Conservation (phyloP, 1,140 invertebrate genomes). For the Zeugodacus cucurbitae region DNA sequence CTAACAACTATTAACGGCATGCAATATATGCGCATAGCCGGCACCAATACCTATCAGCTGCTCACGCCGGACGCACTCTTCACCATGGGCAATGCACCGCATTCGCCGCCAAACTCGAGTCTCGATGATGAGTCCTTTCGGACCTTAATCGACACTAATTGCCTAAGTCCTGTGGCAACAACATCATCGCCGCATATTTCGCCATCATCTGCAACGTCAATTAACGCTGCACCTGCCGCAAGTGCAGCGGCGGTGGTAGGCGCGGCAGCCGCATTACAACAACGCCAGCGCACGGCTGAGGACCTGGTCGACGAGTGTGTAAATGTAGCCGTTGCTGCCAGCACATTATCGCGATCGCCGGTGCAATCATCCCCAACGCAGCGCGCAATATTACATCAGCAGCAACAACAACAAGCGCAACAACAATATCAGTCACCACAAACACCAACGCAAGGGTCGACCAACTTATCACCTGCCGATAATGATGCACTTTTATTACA, state of each 20-base stretch:
- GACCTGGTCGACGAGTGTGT: constrained; percentile 50
- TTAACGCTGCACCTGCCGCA: constrained; percentile 53
- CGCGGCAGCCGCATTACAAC: constrained; percentile 43
- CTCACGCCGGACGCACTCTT: constrained; percentile 60
- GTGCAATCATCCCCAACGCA: constrained; percentile 43
- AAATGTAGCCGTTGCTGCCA: constrained; percentile 45
- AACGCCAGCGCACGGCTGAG: constrained; percentile 52
- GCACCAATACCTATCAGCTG: constrained; percentile 67
- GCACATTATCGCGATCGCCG: constrained; percentile 46
- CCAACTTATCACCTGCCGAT: constrained; percentile 55
- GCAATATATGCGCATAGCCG: constrained; percentile 66
- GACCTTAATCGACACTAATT: constrained; percentile 58
- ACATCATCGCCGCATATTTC: constrained; percentile 36
- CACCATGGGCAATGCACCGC: constrained; percentile 61
- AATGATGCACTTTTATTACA: constrained; percentile 56
- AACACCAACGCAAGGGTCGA: constrained; percentile 46
- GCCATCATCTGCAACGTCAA: constrained; percentile 46
- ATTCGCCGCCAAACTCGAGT: constrained; percentile 56
- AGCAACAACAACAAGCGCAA: constrained; percentile 44
- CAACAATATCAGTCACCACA: constrained; percentile 6
- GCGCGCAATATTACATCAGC: constrained; percentile 50
- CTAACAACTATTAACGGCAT: constrained; percentile 64
- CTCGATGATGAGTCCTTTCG: constrained; percentile 53
- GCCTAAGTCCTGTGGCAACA: constrained; percentile 44
- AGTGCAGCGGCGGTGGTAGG: constrained; percentile 46